These are phyloP conservation scores for Centrocercus urophasianus DNA, from an alignment of 2,113 vertebrate species.

Conservation along the genomic window DNA sequence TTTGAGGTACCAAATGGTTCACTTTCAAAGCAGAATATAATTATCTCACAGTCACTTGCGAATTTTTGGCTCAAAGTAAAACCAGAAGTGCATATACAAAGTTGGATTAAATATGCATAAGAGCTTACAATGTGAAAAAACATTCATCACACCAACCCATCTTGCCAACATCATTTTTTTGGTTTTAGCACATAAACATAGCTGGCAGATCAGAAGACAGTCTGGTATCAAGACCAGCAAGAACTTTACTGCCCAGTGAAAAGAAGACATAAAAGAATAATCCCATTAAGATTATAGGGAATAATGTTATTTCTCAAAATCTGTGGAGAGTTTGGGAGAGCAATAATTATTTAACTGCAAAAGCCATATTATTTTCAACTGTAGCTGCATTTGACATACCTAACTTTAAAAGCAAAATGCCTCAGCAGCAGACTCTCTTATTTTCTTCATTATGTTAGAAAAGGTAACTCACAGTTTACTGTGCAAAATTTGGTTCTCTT, in stretches of 20 bases:
- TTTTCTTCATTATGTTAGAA: not conserved
- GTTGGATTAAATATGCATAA: slow-evolving; percentile 1
- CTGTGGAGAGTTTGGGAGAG: not conserved
- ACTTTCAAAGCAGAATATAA: not conserved
- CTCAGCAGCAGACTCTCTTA: not conserved
- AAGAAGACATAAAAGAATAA: not conserved
- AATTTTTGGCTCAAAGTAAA: not conserved
- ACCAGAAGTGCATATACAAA: not conserved
- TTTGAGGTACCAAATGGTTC: not conserved
- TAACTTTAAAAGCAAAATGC: not conserved
- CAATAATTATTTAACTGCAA: slow-evolving; percentile 5
- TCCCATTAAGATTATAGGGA: not conserved
- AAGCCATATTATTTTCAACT: not conserved
- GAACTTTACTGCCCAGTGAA: not conserved
- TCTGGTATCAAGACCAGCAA: not conserved
- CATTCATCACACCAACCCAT: not conserved
- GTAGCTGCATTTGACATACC: not conserved
- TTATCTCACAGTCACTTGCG: not conserved
- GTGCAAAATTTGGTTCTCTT: not conserved
- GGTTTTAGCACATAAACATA: not conserved
- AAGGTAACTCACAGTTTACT: not conserved
- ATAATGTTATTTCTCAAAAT: not conserved
- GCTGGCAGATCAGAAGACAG: not conserved
- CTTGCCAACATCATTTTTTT: not conserved
- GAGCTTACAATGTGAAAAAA: not conserved